Percentiles rank a stretch among this genome's conserved stretches.
phyloP scores from a whole-genome alignment of 2,113 vertebrate species.

The Phaetusa simplex region DNA sequence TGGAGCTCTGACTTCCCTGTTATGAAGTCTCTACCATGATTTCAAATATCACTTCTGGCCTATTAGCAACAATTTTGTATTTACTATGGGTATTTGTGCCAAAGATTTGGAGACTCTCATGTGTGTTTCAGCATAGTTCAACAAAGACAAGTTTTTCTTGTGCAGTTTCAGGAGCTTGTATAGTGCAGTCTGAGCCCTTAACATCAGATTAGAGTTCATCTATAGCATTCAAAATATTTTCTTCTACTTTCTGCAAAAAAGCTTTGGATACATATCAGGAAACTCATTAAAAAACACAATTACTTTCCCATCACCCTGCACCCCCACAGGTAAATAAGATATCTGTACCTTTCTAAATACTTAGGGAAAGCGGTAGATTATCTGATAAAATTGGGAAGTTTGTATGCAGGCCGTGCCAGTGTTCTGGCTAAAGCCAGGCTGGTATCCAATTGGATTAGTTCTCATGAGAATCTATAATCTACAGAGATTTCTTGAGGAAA shows the following conservation, averaged over 20 bases:
- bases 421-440: neutral
- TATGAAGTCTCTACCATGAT: neutral
- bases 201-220: neutral
- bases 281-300: neutral
- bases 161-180: neutral
- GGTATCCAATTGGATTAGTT: neutral
- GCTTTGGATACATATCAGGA: neutral
- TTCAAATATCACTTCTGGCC: neutral
- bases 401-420: neutral
- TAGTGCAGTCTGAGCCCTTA: neutral
- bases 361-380: neutral
- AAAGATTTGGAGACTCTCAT: neutral
- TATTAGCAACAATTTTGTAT: neutral
- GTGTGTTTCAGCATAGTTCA: neutral
- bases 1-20: neutral
- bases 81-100: neutral
- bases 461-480: neutral
- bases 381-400: neutral
- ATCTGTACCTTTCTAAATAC: neutral
- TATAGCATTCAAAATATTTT: neutral
- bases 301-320: accelerated
- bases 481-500: neutral
- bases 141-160: neutral
- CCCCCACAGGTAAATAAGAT: neutral
- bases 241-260: neutral